Evolutionary conservation across 2,888 invertebrate species (phyloP), one percentile per base, ranked within the genome.

Genomic region (Pristionchus japonicus): DNA sequence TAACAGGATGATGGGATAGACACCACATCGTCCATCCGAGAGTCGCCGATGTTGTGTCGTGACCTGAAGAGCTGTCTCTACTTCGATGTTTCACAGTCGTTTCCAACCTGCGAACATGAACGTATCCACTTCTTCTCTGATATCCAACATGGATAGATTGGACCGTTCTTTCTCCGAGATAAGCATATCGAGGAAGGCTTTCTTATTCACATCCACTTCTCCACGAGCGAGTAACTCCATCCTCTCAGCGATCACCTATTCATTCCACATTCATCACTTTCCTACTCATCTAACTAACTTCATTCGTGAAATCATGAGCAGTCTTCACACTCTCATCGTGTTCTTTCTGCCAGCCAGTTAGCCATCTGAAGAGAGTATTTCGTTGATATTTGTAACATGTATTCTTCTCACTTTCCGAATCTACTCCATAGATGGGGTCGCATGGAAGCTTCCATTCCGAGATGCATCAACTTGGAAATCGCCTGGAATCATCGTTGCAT

Each of bases 1-100:
- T 43, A 20, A 91, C 90, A 1, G 89, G 90, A 80, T 92, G 89
- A 27, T 89, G 85, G 31, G 92, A 90, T 15, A 85, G 64, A 43
- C 85, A 85, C 85, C 85, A 85, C 20, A 85, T 17, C 17, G 43
- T 64, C 85, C 85, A 85, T 17, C 64, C 61, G 27, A 85, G 61
- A 37, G 47, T 34, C 0, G 40, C 31, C 1, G 85, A 61, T 2
- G 85, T 85, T 15, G 85, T 85, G 64, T 85, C 85, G 85, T 85
- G 64, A 15, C 85, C 85, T 85, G 85, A 27, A 80, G n/a, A 61
- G 1, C 23, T 61, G 11, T 61, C 13, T 3, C 61, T 27, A 0
- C n/a, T 27, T 61, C 11, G 6, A n/a, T 17, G 1, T 3, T 43
- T n/a, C 34, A 23, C 20, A 57, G n/a, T n/a, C 23, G 23, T 20